Conservation (phyloP, 2,797 vertebrate species). For the Lepus oiostolus region DNA sequence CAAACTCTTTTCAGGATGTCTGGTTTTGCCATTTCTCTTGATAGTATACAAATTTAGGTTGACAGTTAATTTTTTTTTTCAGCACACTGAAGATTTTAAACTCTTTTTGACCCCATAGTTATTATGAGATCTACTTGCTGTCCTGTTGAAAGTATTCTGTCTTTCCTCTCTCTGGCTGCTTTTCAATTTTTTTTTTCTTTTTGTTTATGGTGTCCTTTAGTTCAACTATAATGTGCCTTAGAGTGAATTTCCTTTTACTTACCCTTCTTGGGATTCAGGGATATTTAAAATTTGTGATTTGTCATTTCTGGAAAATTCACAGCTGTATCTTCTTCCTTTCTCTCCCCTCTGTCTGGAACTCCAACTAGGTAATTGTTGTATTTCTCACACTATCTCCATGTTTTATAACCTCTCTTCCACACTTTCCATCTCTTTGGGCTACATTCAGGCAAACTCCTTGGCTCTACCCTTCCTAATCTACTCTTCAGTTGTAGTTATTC, state of each 20-base stretch:
- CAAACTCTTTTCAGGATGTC: conserved; percentile 42
- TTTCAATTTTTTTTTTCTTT: conserved; percentile 53
- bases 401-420: conserved; percentile 19
- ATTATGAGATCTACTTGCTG: not conserved
- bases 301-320: conserved; percentile 38
- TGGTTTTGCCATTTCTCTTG: conserved; percentile 23
- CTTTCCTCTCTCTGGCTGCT: not conserved
- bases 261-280: conserved; percentile 1
- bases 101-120: not conserved
- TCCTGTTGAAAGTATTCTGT: not conserved
- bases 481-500: conserved; percentile 34
- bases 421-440: conserved; percentile 57
- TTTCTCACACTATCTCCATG: conserved; percentile 18
- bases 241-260: conserved; percentile 39
- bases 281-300: conserved; percentile 48
- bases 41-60: conserved; percentile 33
- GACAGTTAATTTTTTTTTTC: conserved; percentile 58
- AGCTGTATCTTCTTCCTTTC: not conserved
- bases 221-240: not conserved
- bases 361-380: conserved; percentile 1
- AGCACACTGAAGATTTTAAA: not conserved
- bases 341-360: conserved; percentile 8
- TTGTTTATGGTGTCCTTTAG: not conserved
- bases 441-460: conserved; percentile 5
- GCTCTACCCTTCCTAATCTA: conserved; percentile 1